These are phyloP conservation scores for Lacerta agilis DNA, from an alignment of 2,797 vertebrate species.

Conservation along the genomic window DNA sequence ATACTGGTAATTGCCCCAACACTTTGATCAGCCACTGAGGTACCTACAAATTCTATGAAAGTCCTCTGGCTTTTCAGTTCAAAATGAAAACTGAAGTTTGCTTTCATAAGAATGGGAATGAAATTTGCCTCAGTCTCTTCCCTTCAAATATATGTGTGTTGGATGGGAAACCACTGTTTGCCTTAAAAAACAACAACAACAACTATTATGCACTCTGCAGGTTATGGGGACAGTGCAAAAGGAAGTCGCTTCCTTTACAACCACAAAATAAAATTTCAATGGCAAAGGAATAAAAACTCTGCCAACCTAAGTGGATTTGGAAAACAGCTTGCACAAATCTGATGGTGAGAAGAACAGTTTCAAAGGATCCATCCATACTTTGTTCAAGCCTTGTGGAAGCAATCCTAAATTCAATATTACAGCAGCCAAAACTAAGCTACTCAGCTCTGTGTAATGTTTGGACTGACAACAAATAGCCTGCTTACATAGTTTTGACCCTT, in stretches of 20 bases:
- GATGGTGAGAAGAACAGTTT: not conserved
- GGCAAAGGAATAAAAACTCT: not conserved
- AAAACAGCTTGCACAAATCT: not conserved
- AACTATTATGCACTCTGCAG: not conserved
- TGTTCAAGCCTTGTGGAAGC: not conserved
- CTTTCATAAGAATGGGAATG: not conserved
- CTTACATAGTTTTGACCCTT: not conserved
- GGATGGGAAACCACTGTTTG: not conserved
- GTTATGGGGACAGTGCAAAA: not conserved
- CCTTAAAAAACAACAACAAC: not conserved
- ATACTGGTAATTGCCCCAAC: not conserved
- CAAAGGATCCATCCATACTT: not conserved
- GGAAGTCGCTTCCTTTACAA: not conserved
- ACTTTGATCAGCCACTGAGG: not conserved
- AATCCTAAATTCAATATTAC: not conserved
- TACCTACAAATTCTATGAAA: not conserved
- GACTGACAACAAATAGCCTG: not conserved
- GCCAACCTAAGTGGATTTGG: not conserved
- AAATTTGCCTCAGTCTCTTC: not conserved
- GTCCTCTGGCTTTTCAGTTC: not conserved
- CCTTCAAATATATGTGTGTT: not conserved
- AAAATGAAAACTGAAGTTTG: not conserved
- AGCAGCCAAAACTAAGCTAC: not conserved
- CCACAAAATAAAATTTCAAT: not conserved
- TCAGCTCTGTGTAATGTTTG: not conserved